These are phyloP conservation scores for Garra rufa DNA, from an alignment of 2,113 vertebrate genomes.

Conservation along the genomic window DNA sequence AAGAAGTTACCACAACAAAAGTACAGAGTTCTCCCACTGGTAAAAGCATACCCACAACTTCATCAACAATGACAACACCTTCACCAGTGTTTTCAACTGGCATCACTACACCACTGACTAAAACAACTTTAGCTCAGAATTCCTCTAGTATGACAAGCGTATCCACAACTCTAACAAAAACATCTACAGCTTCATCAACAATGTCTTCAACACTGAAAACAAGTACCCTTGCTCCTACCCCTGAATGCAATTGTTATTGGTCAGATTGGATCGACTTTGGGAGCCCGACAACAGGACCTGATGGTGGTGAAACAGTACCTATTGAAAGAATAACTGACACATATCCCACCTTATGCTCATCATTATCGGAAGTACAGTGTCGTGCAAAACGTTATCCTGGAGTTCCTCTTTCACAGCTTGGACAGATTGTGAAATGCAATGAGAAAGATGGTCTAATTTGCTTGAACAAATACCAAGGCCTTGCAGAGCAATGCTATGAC, in stretches of 20 bases:
- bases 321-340: slow-evolving; percentile 29
- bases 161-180: slow-evolving; percentile 29
- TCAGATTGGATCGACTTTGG: slow-evolving; percentile 47
- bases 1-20: not conserved
- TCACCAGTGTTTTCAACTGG: not conserved
- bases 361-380: slow-evolving; percentile 30
- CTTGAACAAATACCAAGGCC: slow-evolving; percentile 61
- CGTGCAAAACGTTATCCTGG: slow-evolving; percentile 38
- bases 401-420: slow-evolving; percentile 14
- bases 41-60: not conserved
- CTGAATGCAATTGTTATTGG: slow-evolving; percentile 29
- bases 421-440: slow-evolving; percentile 49
- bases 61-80: not conserved
- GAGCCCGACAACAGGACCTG: slow-evolving; percentile 26
- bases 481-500: slow-evolving; percentile 58
- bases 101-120: not conserved
- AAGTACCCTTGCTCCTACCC: not conserved
- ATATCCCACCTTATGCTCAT: not conserved
- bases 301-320: slow-evolving; percentile 49
- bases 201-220: not conserved
- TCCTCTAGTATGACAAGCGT: not conserved
- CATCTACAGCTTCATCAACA: slow-evolving; percentile 28
- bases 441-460: slow-evolving; percentile 55
- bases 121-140: not conserved
- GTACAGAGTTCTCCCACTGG: accelerated